phyloP scores from a whole-genome alignment of 2,888 invertebrate species.

The Amphipoea lucens region DNA sequence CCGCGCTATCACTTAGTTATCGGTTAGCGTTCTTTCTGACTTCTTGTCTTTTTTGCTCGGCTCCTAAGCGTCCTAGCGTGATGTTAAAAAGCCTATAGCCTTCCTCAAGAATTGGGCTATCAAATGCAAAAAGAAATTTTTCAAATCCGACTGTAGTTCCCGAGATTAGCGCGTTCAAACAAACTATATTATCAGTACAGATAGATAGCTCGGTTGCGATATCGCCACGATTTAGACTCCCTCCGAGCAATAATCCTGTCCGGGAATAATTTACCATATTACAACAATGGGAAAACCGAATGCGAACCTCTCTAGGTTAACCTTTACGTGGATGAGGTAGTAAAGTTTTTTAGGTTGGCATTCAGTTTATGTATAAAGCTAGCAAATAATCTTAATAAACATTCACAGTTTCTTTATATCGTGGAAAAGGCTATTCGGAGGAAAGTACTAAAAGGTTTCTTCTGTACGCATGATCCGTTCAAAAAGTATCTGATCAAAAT shows the following conservation, averaged over 20 bases:
- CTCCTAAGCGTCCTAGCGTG: not conserved
- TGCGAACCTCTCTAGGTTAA: conserved; percentile 48
- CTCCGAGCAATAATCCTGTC: conserved; percentile 55
- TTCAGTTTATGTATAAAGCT: conserved; percentile 55
- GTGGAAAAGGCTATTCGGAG: conserved; percentile 41
- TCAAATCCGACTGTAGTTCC: not conserved
- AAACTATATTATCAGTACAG: not conserved
- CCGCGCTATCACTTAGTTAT: not conserved
- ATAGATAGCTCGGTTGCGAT: conserved; percentile 25
- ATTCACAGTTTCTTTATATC: conserved; percentile 46
- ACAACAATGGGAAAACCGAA: conserved; percentile 52
- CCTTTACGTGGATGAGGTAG: conserved; percentile 53
- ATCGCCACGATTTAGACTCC: conserved; percentile 46
- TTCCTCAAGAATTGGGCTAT: not conserved
- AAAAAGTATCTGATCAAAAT: not conserved
- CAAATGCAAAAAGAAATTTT: not conserved
- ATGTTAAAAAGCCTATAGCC: not conserved
- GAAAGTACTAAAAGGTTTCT: conserved; percentile 52
- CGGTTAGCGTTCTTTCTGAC: not conserved
- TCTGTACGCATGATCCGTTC: not conserved
- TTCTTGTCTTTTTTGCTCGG: not conserved
- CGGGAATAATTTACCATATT: conserved; percentile 57
- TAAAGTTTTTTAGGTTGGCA: conserved; percentile 58
- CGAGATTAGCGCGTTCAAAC: not conserved
- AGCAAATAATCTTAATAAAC: conserved; percentile 64